Base-by-base conservation (phyloP, 2,797 vertebrate genomes). In the Coracias cyanogaster region DNA sequence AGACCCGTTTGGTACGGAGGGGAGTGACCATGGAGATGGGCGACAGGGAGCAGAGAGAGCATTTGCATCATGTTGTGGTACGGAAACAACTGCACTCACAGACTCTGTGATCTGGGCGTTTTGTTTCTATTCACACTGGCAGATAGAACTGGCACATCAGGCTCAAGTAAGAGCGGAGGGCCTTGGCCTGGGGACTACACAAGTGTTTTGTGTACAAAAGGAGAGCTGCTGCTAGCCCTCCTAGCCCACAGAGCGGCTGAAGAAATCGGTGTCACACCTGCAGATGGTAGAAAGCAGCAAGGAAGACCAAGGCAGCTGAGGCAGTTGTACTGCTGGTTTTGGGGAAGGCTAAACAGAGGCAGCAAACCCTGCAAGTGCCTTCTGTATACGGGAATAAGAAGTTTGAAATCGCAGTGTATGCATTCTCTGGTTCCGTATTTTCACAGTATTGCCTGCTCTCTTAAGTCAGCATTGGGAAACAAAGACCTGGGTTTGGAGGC, bases 1-100 rank as follows among this genome's bases (percentile, higher is more conserved):
- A 3, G 26, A n/a, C 25, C 20, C 7, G 0, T 18, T 49, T 4
- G 29, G 45, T 58, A 37, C 12, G 1, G 12, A 4, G 41, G 45
- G 45, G 39, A 87, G 31, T 33, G 89, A 85, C 48, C 54, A 0
- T 21, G 35, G 64, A 1, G 1, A 3, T 24, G 21, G 15, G 7
- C 77, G 15, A 69, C 45, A 12, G 21, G 61, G 10, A 43, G 37
- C 20, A 19, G 22, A 62, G 26, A 61, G 13, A 8, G 5, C 7
- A 7, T 7, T 88, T 43, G 57, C 76, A 90, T 61, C 37, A 12
- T 85, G 82, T 74, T 24, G n/a, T 25, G 67, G 8, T 29, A 24
- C 66, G 76, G 45, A 17, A 69, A 19, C 26, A 28, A 3, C 55
- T 52, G 46, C 37, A 10, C 41, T 33, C 62, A 17, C 45, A 48